Evolutionary conservation across 2,888 invertebrate species (phyloP).

Genomic region (Melangyna quadrimaculata): DNA sequence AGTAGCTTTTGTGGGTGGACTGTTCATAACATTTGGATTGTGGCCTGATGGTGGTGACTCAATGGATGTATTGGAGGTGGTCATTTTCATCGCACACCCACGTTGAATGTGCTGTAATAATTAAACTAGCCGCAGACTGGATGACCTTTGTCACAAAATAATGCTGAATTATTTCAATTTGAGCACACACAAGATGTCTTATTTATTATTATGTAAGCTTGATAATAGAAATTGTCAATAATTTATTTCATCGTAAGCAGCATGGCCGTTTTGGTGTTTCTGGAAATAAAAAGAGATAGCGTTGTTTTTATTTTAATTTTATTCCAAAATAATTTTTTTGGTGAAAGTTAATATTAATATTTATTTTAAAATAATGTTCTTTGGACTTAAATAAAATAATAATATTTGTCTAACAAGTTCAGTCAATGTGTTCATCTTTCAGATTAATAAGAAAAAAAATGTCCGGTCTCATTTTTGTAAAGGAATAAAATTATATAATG

Average conservation of each 20-base stretch:
- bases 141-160: not conserved
- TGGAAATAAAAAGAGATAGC: not conserved
- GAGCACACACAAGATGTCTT: not conserved
- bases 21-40: slow-evolving; percentile 10
- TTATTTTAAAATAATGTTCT: too few species aligned
- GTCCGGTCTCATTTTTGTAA: not conserved
- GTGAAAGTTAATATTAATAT: too few species aligned
- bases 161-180: not conserved
- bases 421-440: too few species aligned
- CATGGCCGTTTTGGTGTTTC: not conserved
- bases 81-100: slow-evolving; percentile 26
- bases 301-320: too few species aligned
- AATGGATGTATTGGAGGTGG: not conserved
- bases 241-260: not conserved
- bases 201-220: not conserved
- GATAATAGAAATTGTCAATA: not conserved
- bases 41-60: slow-evolving; percentile 23
- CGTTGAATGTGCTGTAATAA: not conserved
- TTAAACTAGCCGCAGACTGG: not conserved
- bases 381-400: too few species aligned
- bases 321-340: too few species aligned
- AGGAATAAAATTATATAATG: not conserved
- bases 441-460: too few species aligned
- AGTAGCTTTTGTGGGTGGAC: not conserved
- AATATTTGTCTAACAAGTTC: too few species aligned